Conservation (phyloP, 2,113 vertebrate species). For the Pampusana beccarii region DNA sequence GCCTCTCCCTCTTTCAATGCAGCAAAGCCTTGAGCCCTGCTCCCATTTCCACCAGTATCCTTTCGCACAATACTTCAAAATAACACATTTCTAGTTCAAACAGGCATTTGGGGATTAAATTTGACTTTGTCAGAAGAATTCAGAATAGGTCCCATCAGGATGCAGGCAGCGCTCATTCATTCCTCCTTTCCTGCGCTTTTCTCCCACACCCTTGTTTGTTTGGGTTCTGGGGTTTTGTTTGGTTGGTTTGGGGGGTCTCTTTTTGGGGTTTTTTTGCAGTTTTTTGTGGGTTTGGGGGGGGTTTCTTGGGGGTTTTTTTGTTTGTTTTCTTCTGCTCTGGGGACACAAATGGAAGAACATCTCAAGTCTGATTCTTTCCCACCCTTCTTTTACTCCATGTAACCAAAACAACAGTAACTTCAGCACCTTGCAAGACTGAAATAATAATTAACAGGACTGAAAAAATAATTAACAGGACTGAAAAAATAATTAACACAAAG, state of each 20-base stretch:
- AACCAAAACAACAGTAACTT: background rate
- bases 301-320: no score
- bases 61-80: background rate
- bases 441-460: background rate
- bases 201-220: no score
- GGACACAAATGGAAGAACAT: background rate
- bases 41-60: fast-evolving
- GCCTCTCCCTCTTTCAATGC: background rate
- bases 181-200: background rate
- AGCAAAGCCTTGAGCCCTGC: background rate
- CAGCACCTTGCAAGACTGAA: background rate
- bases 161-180: background rate
- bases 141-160: background rate
- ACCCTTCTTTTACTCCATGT: background rate
- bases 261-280: no score
- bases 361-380: background rate
- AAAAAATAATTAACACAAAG: background rate
- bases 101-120: background rate
- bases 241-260: no score
- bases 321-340: background rate
- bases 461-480: background rate
- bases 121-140: background rate
- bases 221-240: no score
- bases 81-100: background rate
- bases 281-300: no score